These are phyloP conservation scores for Leptopilina syphax DNA, from an alignment of 2,888 invertebrate genomes.

Conservation along the genomic window DNA sequence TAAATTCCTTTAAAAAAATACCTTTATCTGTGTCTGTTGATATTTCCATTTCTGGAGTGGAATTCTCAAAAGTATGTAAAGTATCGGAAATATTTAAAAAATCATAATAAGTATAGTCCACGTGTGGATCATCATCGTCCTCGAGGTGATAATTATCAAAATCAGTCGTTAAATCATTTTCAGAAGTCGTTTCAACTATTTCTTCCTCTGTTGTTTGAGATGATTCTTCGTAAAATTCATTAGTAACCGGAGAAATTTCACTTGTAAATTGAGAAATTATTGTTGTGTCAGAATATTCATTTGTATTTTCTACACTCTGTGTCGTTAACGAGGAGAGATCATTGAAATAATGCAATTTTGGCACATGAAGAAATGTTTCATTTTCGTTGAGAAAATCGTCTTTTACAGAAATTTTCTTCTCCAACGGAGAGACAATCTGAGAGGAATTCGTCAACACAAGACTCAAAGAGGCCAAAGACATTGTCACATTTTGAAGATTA, in stretches of 20 bases:
- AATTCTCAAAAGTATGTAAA: not conserved
- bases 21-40: not conserved
- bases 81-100: slow-evolving; percentile 42
- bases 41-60: not conserved
- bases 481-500: slow-evolving; percentile 65
- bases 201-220: not conserved
- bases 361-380: not conserved
- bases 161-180: not conserved
- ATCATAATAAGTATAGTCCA: slow-evolving; percentile 60
- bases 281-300: not conserved
- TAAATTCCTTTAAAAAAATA: not conserved
- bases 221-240: too few relatives aligned
- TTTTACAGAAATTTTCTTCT: not conserved
- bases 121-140: slow-evolving; percentile 56
- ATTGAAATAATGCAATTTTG: not conserved
- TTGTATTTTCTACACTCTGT: not conserved
- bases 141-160: not conserved
- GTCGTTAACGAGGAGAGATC: not conserved
- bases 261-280: not conserved
- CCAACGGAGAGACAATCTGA: not conserved
- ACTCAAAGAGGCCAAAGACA: slow-evolving; percentile 75
- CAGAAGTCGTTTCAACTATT: not conserved
- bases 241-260: too few relatives aligned
- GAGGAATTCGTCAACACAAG: slow-evolving; percentile 66
- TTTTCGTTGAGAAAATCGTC: slow-evolving; percentile 13